Conservation (phyloP, 2,113 vertebrate genomes). For the Narcine bancroftii region DNA sequence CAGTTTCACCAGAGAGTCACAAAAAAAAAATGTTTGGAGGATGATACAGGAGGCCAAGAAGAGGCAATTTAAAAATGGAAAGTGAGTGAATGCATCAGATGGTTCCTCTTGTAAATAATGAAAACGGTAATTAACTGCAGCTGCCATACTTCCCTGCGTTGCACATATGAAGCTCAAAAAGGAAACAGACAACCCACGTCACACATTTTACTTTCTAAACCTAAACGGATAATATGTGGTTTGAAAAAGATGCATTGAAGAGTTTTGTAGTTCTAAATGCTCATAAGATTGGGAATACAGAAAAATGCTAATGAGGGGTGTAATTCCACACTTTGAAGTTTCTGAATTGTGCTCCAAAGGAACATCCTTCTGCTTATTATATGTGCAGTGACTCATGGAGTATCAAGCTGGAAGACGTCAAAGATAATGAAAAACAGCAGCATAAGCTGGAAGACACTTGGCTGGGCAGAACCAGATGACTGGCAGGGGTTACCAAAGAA, state of each 20-base stretch:
- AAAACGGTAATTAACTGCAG: not conserved
- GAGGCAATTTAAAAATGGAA: not conserved
- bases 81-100: not conserved
- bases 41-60: not conserved
- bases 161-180: not conserved
- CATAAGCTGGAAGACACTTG: not conserved
- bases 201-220: not conserved
- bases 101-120: not conserved
- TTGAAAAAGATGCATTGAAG: not conserved
- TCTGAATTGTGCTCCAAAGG: not conserved
- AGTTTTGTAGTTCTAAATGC: not conserved
- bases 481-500: not conserved
- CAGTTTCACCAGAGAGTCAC: not conserved
- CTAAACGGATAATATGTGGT: not conserved
- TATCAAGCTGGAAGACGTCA: no score
- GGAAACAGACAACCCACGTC: not conserved
- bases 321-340: no score
- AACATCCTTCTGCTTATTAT: not conserved
- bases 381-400: not conserved
- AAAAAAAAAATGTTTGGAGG: not conserved
- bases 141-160: not conserved
- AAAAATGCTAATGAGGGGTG: not conserved
- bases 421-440: not conserved
- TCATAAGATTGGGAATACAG: not conserved
- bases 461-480: not conserved